Conservation (phyloP, 2,797 vertebrate genomes). For the Hemitrygon akajei region DNA sequence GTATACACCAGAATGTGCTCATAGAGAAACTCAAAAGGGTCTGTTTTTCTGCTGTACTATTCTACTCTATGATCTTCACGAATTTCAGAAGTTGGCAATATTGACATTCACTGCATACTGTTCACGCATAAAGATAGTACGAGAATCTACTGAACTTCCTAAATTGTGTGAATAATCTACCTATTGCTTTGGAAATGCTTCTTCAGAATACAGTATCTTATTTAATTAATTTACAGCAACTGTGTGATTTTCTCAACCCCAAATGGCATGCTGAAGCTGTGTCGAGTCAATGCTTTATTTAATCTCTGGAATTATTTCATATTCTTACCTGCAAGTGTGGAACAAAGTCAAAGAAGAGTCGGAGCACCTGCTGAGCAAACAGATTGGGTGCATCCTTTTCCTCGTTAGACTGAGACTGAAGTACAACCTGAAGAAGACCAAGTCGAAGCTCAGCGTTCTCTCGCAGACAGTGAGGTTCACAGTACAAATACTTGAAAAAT, state of each 20-base stretch:
- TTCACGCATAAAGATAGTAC: not conserved
- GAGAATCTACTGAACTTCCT: not conserved
- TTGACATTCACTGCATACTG: not conserved
- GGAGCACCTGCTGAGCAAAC: slow-evolving; percentile 60
- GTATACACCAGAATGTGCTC: no score
- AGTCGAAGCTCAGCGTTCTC: slow-evolving; percentile 73
- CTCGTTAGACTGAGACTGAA: slow-evolving; percentile 49
- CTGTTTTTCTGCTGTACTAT: no score
- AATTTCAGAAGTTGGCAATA: not conserved
- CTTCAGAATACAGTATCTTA: not conserved
- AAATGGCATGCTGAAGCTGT: no score
- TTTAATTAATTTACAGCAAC: not conserved
- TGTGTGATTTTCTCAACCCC: no score
- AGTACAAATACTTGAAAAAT: slow-evolving; percentile 83
- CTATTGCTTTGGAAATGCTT: not conserved
- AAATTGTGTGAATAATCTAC: not conserved
- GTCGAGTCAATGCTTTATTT: not conserved
- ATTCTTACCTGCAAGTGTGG: slow-evolving; percentile 73
- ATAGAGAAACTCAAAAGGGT: no score
- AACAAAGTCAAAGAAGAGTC: slow-evolving; percentile 67
- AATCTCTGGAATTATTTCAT: not conserved
- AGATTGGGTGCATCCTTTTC: slow-evolving; percentile 43
- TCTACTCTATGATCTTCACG: no score
- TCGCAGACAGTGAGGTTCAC: slow-evolving; percentile 70
- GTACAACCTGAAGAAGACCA: slow-evolving; percentile 67